Percentiles rank a stretch among this genome's conserved stretches.
Conservation (phyloP, 2,113 vertebrate genomes). For the Poeciliopsis prolifica region DNA sequence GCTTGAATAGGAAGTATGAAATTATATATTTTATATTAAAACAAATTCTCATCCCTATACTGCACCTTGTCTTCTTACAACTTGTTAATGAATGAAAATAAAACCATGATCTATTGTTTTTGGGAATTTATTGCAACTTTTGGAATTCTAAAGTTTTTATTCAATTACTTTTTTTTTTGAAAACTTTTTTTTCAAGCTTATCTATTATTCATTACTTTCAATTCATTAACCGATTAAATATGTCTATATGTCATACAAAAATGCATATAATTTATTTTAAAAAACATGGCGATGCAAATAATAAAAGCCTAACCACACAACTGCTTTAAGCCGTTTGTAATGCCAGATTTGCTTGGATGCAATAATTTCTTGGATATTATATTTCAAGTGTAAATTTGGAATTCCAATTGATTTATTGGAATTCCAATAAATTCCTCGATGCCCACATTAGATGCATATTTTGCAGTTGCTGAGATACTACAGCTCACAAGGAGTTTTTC, state of each 20-base stretch:
- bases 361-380: not conserved
- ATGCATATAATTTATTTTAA: too few species aligned
- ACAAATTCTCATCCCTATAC: not conserved
- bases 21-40: too few species aligned
- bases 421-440: not conserved
- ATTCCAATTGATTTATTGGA: not conserved
- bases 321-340: too few species aligned
- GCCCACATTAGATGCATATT: not conserved
- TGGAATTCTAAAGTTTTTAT: not conserved
- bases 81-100: not conserved
- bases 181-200: too few species aligned
- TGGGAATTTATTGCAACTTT: not conserved
- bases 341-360: not conserved
- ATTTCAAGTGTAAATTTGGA: not conserved
- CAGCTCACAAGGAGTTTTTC: not conserved
- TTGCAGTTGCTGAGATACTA: not conserved
- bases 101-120: not conserved
- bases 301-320: too few species aligned
- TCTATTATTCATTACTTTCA: too few species aligned
- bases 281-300: too few species aligned
- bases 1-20: not conserved
- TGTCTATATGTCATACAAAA: too few species aligned
- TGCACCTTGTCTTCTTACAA: not conserved
- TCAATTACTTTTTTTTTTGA: not conserved
- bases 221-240: too few species aligned